Percentiles rank a stretch among this genome's conserved stretches.
Conservation (phyloP, 1,140 invertebrate species). For the Drosophila melanica region DNA sequence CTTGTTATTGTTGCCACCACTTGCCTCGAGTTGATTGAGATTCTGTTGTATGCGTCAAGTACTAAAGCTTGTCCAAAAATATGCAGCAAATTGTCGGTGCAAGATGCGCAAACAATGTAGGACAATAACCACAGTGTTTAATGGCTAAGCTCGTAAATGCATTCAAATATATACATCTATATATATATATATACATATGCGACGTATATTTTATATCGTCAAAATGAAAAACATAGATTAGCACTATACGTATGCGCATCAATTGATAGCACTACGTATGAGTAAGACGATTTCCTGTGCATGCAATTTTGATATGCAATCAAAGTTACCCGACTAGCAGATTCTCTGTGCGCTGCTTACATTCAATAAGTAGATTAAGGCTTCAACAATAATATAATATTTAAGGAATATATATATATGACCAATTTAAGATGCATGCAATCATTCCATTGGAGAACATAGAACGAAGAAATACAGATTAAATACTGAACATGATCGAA, state of each 20-base stretch:
- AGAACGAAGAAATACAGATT: no score
- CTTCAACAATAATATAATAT: no score
- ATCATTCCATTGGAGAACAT: no score
- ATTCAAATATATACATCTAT: slow-evolving; percentile 51
- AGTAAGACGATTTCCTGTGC: slow-evolving; percentile 45
- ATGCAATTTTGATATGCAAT: neutral
- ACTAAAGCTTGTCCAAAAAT: slow-evolving; percentile 36
- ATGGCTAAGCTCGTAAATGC: slow-evolving; percentile 67
- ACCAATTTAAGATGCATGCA: no score
- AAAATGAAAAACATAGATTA: slow-evolving; percentile 22
- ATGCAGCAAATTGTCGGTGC: slow-evolving; percentile 60
- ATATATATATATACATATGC: neutral
- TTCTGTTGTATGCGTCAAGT: slow-evolving; percentile 58
- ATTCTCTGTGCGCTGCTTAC: neutral
- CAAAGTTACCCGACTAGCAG: neutral
- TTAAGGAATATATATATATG: no score
- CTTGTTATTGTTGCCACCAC: slow-evolving; percentile 11
- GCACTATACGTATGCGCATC: slow-evolving; percentile 6
- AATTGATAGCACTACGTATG: slow-evolving; percentile 41
- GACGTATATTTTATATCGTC: neutral
- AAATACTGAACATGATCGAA: no score
- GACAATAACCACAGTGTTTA: slow-evolving; percentile 41
- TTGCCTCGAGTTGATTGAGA: slow-evolving; percentile 54
- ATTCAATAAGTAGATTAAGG: no score
- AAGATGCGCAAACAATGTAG: slow-evolving; percentile 52